Percentiles rank a stretch among this genome's conserved stretches.
Evolutionary conservation across 2,888 invertebrate species (phyloP).

Genomic region (Keiferia lycopersicella): DNA sequence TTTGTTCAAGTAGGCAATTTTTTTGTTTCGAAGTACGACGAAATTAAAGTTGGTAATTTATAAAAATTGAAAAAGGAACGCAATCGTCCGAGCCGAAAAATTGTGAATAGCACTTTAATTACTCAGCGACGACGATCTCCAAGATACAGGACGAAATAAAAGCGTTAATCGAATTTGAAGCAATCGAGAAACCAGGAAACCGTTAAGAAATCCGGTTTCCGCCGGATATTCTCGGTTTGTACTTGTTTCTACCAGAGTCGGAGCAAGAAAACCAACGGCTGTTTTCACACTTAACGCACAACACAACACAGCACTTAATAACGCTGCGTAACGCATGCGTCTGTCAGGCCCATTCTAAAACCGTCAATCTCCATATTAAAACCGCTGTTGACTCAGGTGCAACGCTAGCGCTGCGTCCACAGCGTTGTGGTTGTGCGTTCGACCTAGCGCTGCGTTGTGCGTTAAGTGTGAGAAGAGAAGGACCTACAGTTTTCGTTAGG

Average conservation of each 20-base stretch:
- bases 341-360: no score
- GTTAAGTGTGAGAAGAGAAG: no score
- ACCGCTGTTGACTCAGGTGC: no score
- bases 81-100: conserved; percentile 17
- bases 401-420: no score
- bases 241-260: conserved; percentile 50
- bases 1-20: no score
- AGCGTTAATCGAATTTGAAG: conserved; percentile 64
- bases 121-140: conserved; percentile 37
- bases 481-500: conserved; percentile 30
- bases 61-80: neutral
- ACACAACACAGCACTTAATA: no score
- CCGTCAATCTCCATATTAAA: no score
- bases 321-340: no score
- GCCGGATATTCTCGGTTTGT: neutral
- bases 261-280: no score
- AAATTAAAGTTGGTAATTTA: neutral
- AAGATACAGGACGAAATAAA: conserved; percentile 42
- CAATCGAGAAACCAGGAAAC: conserved; percentile 61
- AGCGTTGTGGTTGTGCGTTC: no score
- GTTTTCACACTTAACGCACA: no score
- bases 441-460: no score
- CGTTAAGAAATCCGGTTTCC: conserved; percentile 51
- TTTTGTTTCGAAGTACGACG: neutral
- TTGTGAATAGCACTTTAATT: conserved; percentile 37